Percentiles rank a stretch among this genome's conserved stretches.
Conservation (phyloP, 2,113 vertebrate species). For the Nannobrachium achirus region DNA sequence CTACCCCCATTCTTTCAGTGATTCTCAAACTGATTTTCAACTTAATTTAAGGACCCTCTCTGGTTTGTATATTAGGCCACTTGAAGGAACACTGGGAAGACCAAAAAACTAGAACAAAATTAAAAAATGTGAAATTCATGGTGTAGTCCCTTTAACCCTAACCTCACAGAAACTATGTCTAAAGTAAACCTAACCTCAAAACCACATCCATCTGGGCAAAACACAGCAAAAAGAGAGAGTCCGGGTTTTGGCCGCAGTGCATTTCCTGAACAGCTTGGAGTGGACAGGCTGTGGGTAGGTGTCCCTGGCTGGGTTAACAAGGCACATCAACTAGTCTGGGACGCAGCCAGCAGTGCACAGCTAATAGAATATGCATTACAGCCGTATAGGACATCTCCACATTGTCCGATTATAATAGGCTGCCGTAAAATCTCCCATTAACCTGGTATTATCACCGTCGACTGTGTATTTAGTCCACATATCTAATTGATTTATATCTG, state of each 20-base stretch:
- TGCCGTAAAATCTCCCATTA: not conserved
- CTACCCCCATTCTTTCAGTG: too few relatives aligned
- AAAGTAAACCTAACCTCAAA: not conserved
- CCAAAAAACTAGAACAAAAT: too few relatives aligned
- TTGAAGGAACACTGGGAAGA: too few relatives aligned
- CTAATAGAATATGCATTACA: not conserved
- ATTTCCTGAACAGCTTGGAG: constrained; percentile 9
- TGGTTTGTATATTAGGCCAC: too few relatives aligned
- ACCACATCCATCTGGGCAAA: too few relatives aligned
- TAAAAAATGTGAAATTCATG: too few relatives aligned
- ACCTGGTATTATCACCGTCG: not conserved
- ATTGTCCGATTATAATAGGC: not conserved
- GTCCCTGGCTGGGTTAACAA: not conserved
- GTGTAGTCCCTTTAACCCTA: too few relatives aligned
- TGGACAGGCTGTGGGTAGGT: not conserved
- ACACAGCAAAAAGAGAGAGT: too few relatives aligned
- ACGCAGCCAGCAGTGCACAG: not conserved
- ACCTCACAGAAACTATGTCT: too few relatives aligned
- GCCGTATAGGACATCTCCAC: not conserved
- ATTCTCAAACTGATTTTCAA: too few relatives aligned
- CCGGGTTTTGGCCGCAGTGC: not conserved
- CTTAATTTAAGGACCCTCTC: too few relatives aligned
- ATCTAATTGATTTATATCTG: not conserved
- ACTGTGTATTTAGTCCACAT: constrained; percentile 29
- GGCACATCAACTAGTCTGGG: not conserved